Evolutionary conservation across 2,797 vertebrate genomes (phyloP), one percentile per base, ranked within the genome.

Genomic region (Diceros bicornis): DNA sequence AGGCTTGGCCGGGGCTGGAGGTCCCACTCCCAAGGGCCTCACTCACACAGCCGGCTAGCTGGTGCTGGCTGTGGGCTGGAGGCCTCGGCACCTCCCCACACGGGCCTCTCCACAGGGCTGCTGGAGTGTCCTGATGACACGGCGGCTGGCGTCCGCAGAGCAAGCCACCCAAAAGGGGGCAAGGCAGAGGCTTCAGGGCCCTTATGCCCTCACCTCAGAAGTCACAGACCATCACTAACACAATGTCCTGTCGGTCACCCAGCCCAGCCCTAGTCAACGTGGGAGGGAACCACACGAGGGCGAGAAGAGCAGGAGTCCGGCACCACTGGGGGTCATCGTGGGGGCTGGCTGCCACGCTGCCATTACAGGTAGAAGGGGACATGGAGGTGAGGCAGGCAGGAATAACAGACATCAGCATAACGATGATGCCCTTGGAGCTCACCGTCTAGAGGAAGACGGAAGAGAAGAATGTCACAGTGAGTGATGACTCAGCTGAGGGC

Each of bases 351-450:
- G 2, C 93, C 25, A 2, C 3, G 55, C 52, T 0, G 17, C 10
- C 47, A 0, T 47, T 34, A 4, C 0, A 69, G 89, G 61, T 52
- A 25, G 47, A 88, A 21, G 29, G 12, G 3, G 68, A 14, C 6
- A 0, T 9, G 1, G 69, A 25, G 61, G n/a, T 1, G 7, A 86
- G 44, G 41, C 37, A 9, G 72, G 41, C 41, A n/a, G 75, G 21
- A n/a, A 4, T 5, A 6, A 16, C 68, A 57, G 44, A 17, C 20
- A 6, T 12, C 8, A 0, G 18, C 55, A 1, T 7, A 11, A 1
- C 6, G 34, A 25, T 44, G 21, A 18, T 62, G 84, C 16, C 64
- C 47, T 83, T 55, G 64, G 69, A 81, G 68, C 50, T 81, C 55
- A 6, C 17, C 1, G 14, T 55, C 32, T 25, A 27, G 52, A 91